Evolutionary conservation across 1,140 invertebrate species (phyloP), one percentile per base, ranked within the genome.

Genomic region (Agraylea sexmaculata): DNA sequence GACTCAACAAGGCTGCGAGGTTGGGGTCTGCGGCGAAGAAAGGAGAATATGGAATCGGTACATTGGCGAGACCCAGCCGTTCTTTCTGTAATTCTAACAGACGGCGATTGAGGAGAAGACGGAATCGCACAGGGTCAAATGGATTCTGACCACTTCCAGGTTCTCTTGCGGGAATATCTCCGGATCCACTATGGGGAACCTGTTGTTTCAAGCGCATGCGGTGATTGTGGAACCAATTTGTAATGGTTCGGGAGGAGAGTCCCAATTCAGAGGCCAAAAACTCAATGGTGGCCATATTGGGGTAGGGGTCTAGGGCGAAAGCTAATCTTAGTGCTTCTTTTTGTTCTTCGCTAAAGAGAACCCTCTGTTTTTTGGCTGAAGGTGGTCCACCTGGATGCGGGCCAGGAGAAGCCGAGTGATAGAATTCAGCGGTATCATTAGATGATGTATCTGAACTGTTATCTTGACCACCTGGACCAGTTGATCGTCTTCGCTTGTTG

Each of bases 211-310:
- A 73, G 37, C 95, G 75, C 89, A 98, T 99, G 40, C 94, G 77
- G 65, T 99, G 92, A 61, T 98, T 99, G 67, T 98, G 94, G 72
- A 98, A 98, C 94, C 94, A 99, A 60, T 99, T 98, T 12, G 89
- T 93, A 43, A 99, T 96, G 25, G 93, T 98, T 47, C 93, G 74
- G 8, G 91, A 84, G 1, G 90, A 89, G n/a, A 99, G 66, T 10
- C 78, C 83, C 5, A 99, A 66, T 59, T 96, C 90, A 12, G 78
- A 74, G 7, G 91, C 90, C 34, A 99, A 69, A 51, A 92, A 92
- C 60, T 98, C 94, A 27, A 97, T 95, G 16, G 90, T 93, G 4
- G 81, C 80, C 45, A 93, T 83, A 56, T 89, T 93, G 0, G 95
- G 95, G 58, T 98, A 97, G 0, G 93, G 90, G 60, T 98, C 94